phyloP scores from a whole-genome alignment of 2,113 vertebrate species.

The Pogona vitticeps region DNA sequence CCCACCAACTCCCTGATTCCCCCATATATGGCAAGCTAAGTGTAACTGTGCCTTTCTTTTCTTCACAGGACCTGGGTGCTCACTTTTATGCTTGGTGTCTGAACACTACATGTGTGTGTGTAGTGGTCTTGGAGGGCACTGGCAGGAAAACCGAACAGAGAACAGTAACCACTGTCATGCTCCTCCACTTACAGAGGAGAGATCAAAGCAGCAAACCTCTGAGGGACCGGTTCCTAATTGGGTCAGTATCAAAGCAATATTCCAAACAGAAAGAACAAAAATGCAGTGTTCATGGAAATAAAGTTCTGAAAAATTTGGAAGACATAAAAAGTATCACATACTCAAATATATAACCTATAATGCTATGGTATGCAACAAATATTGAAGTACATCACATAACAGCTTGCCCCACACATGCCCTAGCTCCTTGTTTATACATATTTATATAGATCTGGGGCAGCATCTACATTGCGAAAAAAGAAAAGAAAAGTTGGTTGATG shows the following conservation, averaged over 20 bases:
- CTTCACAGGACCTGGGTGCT: neutral
- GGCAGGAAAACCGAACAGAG: neutral
- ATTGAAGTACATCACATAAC: neutral
- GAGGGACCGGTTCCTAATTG: neutral
- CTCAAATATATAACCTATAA: neutral
- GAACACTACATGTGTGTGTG: neutral
- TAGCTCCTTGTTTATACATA: neutral
- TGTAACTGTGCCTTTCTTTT: neutral
- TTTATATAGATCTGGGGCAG: neutral
- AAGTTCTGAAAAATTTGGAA: neutral
- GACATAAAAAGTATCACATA: neutral
- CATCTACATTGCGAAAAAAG: neutral
- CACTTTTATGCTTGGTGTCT: neutral
- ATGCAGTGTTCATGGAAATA: neutral
- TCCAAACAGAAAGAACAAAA: neutral
- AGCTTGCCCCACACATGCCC: neutral
- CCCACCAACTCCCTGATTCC: neutral
- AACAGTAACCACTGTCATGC: neutral
- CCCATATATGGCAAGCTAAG: neutral
- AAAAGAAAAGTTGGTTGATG: neutral
- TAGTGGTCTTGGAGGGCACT: neutral
- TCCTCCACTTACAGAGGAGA: neutral
- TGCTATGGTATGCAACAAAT: neutral
- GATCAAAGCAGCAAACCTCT: neutral
- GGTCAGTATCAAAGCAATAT: neutral